Evolutionary conservation across 2,888 invertebrate genomes (phyloP).

Genomic region (Muschampia plurimacula): DNA sequence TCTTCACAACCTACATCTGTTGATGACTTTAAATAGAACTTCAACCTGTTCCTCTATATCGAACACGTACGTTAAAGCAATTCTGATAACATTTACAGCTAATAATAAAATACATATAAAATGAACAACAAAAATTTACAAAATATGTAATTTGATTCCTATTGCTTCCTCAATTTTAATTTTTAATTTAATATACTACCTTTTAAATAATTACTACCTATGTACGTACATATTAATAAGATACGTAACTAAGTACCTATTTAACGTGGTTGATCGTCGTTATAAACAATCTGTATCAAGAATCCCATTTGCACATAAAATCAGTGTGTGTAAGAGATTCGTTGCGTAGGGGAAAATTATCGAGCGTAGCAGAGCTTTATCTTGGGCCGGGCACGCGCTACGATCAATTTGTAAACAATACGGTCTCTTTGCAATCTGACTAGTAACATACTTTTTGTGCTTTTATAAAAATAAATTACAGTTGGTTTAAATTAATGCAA

Average conservation of each 20-base stretch:
- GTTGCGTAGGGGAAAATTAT: slow-evolving; percentile 5
- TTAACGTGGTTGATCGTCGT: no score
- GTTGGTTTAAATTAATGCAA: no score
- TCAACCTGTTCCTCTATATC: neutral
- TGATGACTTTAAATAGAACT: neutral
- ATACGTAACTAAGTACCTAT: no score
- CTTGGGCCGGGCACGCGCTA: neutral
- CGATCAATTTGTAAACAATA: slow-evolving; percentile 13
- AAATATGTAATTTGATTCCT: no score
- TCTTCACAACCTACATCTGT: neutral
- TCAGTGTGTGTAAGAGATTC: neutral
- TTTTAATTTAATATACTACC: no score
- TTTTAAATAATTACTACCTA: no score
- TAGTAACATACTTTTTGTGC: neutral
- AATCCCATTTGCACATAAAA: neutral
- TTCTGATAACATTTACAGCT: neutral
- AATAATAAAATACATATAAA: neutral
- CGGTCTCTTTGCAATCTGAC: neutral
- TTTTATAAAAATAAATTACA: neutral
- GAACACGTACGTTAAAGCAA: neutral
- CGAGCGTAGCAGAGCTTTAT: neutral
- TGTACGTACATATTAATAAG: no score
- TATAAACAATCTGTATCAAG: neutral
- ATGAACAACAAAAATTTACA: no score
- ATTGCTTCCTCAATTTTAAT: no score